Percentiles rank a stretch among this genome's conserved stretches.
phyloP scores from a whole-genome alignment of 2,888 invertebrate species.

The Masnerella sp. region DNA sequence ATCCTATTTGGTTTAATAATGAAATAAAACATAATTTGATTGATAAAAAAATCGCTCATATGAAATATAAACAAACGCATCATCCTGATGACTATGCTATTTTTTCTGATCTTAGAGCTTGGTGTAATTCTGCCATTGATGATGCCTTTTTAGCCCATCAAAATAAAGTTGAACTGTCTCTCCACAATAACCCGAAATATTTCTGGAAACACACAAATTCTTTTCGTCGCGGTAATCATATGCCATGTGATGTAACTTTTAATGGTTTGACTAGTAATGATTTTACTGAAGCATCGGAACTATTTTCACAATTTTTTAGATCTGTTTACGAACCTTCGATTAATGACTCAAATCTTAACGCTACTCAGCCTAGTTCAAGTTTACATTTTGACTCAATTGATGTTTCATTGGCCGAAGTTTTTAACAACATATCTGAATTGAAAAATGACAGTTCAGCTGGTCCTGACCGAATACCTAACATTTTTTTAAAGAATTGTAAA shows the following conservation, averaged over 20 bases:
- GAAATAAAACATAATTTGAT: neutral
- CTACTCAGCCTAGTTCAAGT: neutral
- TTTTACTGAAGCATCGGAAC: neutral
- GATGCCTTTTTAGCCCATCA: neutral
- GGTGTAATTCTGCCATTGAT: neutral
- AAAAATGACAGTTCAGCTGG: neutral
- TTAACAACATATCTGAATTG: neutral
- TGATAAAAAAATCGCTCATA: constrained; percentile 5
- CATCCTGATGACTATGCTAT: neutral
- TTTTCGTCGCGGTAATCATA: neutral
- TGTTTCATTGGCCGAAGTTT: neutral
- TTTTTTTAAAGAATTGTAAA: neutral
- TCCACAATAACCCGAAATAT: neutral
- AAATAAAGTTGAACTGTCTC: neutral
- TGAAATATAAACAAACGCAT: constrained; percentile 11
- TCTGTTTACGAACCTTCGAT: neutral
- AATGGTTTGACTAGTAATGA: neutral
- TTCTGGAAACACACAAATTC: constrained; percentile 15
- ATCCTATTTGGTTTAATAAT: constrained; percentile 9
- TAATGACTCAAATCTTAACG: neutral
- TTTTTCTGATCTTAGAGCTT: neutral
- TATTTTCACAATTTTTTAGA: constrained; percentile 6
- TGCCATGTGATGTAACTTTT: neutral
- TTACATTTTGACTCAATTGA: neutral
- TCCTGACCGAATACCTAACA: constrained; percentile 7